Percentiles rank a stretch among this genome's conserved stretches.
Conservation (phyloP, 2,888 invertebrate species). For the Drosophila leonis region DNA sequence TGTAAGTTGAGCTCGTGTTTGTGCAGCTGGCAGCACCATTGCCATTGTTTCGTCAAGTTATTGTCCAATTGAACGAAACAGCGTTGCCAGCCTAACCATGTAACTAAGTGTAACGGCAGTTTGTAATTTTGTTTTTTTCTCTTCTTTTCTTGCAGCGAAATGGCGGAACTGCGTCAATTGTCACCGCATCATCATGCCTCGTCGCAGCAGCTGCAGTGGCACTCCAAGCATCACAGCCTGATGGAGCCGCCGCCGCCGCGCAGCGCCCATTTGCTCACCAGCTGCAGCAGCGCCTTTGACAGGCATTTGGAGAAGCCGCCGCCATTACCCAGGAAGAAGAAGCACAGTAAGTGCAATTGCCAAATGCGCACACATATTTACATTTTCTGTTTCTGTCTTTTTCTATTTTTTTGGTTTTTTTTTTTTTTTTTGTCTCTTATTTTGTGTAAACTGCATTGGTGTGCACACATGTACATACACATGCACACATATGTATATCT, state of each 20-base stretch:
- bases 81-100: constrained; percentile 4
- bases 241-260: constrained; percentile 82
- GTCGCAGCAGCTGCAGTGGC: constrained; percentile 73
- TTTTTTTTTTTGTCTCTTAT: constrained; percentile 18
- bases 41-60: neutral
- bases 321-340: constrained; percentile 96
- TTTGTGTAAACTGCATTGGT: constrained; percentile 19
- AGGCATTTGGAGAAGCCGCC: constrained; percentile 90
- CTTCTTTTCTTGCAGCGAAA: constrained; percentile 74
- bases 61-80: neutral
- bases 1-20: constrained; percentile 69
- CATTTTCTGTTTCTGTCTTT: constrained; percentile 39
- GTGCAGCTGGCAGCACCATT: neutral
- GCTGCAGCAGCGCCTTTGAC: constrained; percentile 66
- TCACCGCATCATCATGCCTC: constrained; percentile 62
- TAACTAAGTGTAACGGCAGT: neutral
- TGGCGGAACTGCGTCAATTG: constrained; percentile 84
- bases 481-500: constrained; percentile 6
- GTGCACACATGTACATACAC: constrained; percentile 43
- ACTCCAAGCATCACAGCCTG: constrained; percentile 85
- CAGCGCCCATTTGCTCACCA: constrained; percentile 63
- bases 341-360: constrained; percentile 93
- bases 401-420: constrained; percentile 27
- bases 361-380: constrained; percentile 70
- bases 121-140: neutral